phyloP scores from a whole-genome alignment of 2,113 vertebrate genomes.

The Toxotes chatareus region DNA sequence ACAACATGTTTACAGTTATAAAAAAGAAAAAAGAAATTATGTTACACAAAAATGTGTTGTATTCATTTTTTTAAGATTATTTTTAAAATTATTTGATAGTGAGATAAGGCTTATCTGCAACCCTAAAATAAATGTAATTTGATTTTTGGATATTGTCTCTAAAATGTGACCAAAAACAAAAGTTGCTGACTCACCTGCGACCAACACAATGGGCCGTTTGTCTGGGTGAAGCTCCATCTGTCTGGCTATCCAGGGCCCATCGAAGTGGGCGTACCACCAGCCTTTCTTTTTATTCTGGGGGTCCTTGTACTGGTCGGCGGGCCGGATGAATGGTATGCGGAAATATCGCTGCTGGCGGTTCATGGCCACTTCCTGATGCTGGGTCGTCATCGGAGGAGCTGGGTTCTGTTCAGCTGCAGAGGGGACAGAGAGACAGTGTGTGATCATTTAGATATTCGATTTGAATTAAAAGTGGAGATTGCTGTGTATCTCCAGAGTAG shows the following conservation, averaged over 20 bases:
- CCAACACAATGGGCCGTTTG: conserved; percentile 95
- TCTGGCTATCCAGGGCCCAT: conserved; percentile 96
- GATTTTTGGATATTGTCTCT: background rate
- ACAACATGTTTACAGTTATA: too few relatives aligned
- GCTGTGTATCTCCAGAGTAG: background rate
- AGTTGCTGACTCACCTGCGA: conserved; percentile 88
- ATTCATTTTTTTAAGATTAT: too few relatives aligned
- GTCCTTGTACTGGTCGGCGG: conserved; percentile 97
- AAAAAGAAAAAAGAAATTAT: too few relatives aligned
- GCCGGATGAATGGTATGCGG: conserved; percentile 97
- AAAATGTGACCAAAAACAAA: background rate
- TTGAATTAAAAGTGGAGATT: background rate
- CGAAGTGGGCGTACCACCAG: conserved; percentile 99
- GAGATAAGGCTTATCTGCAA: background rate
- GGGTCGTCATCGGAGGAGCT: conserved; percentile 82
- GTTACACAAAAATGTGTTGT: too few relatives aligned
- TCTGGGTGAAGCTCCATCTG: conserved; percentile 98
- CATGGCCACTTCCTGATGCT: conserved; percentile 90
- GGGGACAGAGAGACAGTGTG: background rate
- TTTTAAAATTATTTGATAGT: too few relatives aligned
- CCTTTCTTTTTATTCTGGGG: conserved; percentile 99
- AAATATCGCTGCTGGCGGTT: conserved; percentile 97
- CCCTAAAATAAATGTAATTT: background rate
- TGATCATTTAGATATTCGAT: background rate
- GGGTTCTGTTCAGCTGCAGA: conserved; percentile 92